phyloP scores from a whole-genome alignment of 2,797 vertebrate species.

The Limnodromus scolopaceus region DNA sequence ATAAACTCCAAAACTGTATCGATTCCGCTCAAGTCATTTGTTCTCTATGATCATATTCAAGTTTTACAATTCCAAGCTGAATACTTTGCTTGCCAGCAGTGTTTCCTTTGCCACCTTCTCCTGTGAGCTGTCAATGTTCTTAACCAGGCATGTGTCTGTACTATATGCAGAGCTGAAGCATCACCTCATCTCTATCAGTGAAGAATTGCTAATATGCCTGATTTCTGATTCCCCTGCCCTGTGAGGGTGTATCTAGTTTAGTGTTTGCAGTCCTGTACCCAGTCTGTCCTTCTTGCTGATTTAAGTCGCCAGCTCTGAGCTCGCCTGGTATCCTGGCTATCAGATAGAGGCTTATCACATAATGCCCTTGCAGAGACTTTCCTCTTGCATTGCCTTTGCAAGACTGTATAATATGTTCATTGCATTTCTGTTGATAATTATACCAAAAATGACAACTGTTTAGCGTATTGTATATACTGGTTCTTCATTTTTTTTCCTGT shows the following conservation, averaged over 20 bases:
- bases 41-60: background rate
- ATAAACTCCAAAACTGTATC: background rate
- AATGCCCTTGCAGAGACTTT: rapidly evolving
- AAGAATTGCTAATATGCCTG: background rate
- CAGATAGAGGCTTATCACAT: background rate
- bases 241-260: background rate
- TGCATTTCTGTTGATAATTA: background rate
- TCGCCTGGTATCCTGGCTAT: background rate
- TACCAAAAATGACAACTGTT: background rate
- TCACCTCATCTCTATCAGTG: background rate
- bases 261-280: background rate
- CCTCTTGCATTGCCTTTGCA: background rate
- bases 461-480: background rate
- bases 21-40: background rate
- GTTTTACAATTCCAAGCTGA: background rate
- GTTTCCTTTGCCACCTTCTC: background rate
- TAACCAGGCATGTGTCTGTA: background rate
- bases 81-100: background rate
- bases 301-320: background rate
- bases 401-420: background rate
- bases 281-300: background rate
- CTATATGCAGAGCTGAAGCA: background rate
- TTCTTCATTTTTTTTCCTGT: background rate
- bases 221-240: background rate
- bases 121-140: background rate